Conservation (phyloP, 2,888 invertebrate genomes). For the Acanthosepion lycidas region DNA sequence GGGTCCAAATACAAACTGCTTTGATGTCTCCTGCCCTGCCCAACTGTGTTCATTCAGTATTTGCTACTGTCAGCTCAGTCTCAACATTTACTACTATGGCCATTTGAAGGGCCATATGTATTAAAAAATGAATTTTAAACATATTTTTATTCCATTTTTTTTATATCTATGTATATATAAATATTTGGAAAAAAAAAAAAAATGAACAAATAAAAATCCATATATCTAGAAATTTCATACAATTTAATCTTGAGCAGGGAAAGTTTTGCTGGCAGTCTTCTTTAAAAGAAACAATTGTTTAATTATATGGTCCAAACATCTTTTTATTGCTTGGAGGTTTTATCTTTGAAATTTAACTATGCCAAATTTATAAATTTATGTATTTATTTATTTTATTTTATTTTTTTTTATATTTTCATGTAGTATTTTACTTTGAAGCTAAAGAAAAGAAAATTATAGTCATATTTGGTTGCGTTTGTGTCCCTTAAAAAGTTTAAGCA, state of each 20-base stretch:
- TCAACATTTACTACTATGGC: background rate
- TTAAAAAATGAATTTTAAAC: too few relatives aligned
- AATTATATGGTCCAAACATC: background rate
- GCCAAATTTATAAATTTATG: background rate
- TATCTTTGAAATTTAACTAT: background rate
- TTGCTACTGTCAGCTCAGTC: background rate
- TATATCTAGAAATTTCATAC: background rate
- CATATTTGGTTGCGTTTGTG: too few relatives aligned
- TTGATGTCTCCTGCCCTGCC: constrained; percentile 33
- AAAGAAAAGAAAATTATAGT: background rate
- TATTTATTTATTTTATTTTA: background rate
- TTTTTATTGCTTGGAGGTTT: background rate
- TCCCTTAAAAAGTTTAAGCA: background rate
- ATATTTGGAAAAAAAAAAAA: background rate
- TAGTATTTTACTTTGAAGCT: background rate
- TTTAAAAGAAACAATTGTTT: too few relatives aligned
- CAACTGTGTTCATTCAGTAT: constrained; percentile 18
- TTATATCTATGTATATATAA: background rate
- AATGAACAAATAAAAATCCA: background rate
- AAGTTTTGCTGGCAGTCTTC: background rate
- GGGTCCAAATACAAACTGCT: background rate
- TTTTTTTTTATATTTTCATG: background rate
- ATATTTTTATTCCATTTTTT: too few relatives aligned
- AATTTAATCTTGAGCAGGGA: background rate
- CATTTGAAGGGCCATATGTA: background rate